Evolutionary conservation across 2,797 vertebrate genomes (phyloP), one percentile per base, ranked within the genome.

Genomic region (Denticeps clupeoides): DNA sequence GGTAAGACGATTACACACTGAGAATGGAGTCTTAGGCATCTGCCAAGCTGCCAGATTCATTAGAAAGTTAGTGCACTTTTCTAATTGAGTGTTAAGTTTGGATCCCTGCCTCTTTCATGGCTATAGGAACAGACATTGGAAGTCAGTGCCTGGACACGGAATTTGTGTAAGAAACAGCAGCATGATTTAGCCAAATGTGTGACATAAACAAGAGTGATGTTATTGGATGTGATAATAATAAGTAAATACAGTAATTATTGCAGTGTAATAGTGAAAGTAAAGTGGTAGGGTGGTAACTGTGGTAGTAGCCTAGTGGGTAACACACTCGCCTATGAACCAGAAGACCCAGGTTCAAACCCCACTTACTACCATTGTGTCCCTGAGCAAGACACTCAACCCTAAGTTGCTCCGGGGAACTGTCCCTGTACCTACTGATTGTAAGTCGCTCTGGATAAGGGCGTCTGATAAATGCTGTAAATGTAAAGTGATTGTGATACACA

Each of bases 71-170:
- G 51, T 49, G 53, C 62, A 68, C 54, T 59, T 51, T 45, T 63
- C 58, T 69, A 69, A 61, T 69, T 65, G 63, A 63, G 58, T 60
- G 55, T 56, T 47, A 49, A 59, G 60, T 61, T 65, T 58, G 63
- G 55, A 64, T 51, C 56, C 57, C 48, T 53, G 56, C 24, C 55
- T 59, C 27, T 41, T 52, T 53, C 58, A 46, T 60, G 51, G 55
- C 54, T 55, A 33, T 51, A 47, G 58, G 32, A 33, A 16, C 25
- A 24, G 35, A 41, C 37, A n/a, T n/a, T 40, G 53, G 41, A 49
- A 37, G 15, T 31, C 22, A 23, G 7, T 40, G 6, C 23, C 37
- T 53, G 10, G 37, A 7, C 25, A 24, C 11, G 3, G 12, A 7
- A 35, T 35, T 35, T 5, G 35, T 15, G 6, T 13, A 7, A 16